These are phyloP conservation scores for Temnothorax unifasciatus DNA, from an alignment of 2,888 invertebrate genomes.

Conservation along the genomic window DNA sequence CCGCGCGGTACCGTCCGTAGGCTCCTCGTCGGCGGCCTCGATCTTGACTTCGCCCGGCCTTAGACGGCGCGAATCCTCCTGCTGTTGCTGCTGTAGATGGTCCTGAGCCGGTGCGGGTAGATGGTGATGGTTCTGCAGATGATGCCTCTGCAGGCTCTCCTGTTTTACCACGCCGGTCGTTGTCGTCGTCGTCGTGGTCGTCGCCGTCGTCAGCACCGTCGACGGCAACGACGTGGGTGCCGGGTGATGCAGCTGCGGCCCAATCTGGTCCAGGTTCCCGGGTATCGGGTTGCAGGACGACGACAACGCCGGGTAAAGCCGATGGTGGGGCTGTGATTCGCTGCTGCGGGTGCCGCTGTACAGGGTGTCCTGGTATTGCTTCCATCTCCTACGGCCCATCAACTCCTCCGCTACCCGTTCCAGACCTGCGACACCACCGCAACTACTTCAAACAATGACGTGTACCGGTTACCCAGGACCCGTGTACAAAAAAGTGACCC, in stretches of 20 bases:
- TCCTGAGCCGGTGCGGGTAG: slow-evolving; percentile 74
- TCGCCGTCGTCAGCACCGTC: slow-evolving; percentile 70
- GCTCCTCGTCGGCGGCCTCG: slow-evolving; percentile 85
- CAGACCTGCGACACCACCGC: slow-evolving; percentile 91
- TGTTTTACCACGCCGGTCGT: slow-evolving; percentile 78
- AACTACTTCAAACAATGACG: slow-evolving; percentile 84
- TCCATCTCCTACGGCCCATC: slow-evolving; percentile 99
- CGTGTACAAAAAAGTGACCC: neutral
- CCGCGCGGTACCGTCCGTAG: slow-evolving; percentile 69
- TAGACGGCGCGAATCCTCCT: slow-evolving; percentile 75
- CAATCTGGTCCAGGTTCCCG: slow-evolving; percentile 76
- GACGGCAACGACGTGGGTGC: slow-evolving; percentile 75
- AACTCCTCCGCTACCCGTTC: slow-evolving; percentile 98
- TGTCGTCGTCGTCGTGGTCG: slow-evolving; percentile 67
- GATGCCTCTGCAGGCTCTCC: slow-evolving; percentile 77
- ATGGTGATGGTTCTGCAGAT: slow-evolving; percentile 74
- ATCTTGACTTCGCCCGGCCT: slow-evolving; percentile 87
- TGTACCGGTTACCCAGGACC: slow-evolving; percentile 70
- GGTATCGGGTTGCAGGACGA: slow-evolving; percentile 78
- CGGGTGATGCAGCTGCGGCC: slow-evolving; percentile 75
- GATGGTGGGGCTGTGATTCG: slow-evolving; percentile 83
- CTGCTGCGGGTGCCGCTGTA: slow-evolving; percentile 86
- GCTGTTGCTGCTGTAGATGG: slow-evolving; percentile 69
- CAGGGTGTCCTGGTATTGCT: slow-evolving; percentile 94
- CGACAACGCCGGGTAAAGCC: slow-evolving; percentile 79